Percentiles rank a stretch among this genome's conserved stretches.
Evolutionary conservation across 2,113 vertebrate species (phyloP).

Genomic region (Phainopepla nitens): DNA sequence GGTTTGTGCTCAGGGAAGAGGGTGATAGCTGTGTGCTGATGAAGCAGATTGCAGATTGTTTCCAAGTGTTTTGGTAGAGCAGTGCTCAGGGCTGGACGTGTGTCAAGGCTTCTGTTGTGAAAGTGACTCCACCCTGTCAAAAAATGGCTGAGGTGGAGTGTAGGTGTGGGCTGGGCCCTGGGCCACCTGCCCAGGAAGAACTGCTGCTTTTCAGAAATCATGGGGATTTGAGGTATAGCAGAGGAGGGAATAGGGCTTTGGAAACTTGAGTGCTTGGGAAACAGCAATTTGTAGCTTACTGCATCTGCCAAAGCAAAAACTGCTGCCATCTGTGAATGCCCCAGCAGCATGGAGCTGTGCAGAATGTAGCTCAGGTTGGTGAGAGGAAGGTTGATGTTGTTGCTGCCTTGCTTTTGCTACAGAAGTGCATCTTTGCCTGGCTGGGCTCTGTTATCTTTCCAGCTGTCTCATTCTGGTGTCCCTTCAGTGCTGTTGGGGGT

Average conservation of each 20-base stretch:
- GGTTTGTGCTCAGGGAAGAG: not conserved
- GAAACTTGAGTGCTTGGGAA: not conserved
- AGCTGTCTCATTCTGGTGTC: not conserved
- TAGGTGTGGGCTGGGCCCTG: not conserved
- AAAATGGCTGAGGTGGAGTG: conserved; percentile 31
- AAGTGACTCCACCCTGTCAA: conserved; percentile 43
- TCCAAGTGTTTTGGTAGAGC: not conserved
- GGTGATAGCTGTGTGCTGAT: not conserved
- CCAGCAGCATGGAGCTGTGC: not conserved
- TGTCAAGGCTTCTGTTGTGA: conserved; percentile 35
- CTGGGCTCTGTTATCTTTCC: not conserved
- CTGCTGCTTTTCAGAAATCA: conserved; percentile 42
- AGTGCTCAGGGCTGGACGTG: not conserved
- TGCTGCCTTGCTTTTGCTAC: not conserved
- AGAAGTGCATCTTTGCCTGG: not conserved
- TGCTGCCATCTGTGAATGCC: not conserved
- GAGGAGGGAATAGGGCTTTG: not conserved
- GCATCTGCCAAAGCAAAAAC: not conserved
- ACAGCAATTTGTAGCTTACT: not conserved
- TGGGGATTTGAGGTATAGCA: not conserved
- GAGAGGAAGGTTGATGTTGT: not conserved
- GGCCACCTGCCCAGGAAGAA: not conserved
- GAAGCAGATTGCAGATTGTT: conserved; percentile 14
- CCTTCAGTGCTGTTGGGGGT: not conserved
- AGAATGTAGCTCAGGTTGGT: not conserved